Percentiles rank a stretch among this genome's conserved stretches.
Evolutionary conservation across 1,140 invertebrate species (phyloP).

Genomic region (Tetramorium alpestre): DNA sequence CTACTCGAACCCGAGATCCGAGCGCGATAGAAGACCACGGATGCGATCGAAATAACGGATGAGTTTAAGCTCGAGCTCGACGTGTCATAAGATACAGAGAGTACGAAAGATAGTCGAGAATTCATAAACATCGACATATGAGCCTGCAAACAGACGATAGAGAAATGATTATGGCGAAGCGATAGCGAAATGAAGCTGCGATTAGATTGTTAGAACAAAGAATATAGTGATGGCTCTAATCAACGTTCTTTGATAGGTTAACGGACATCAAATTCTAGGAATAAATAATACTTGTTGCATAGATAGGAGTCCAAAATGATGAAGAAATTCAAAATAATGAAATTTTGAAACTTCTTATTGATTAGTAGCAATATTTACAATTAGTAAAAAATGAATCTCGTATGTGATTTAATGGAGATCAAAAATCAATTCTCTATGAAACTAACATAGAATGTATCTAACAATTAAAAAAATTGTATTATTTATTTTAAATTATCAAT

Average conservation of each 20-base stretch:
- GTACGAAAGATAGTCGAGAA: not conserved
- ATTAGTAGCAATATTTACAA: not conserved
- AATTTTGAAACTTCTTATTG: not conserved
- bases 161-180: not conserved
- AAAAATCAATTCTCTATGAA: not conserved
- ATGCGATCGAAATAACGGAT: slow-evolving; percentile 33
- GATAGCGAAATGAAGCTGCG: not conserved
- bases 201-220: slow-evolving; percentile 44
- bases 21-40: slow-evolving; percentile 21
- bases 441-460: not conserved
- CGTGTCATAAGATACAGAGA: slow-evolving; percentile 8
- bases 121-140: slow-evolving; percentile 34
- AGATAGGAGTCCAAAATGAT: not conserved
- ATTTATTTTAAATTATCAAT: not conserved
- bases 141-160: slow-evolving; percentile 30
- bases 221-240: slow-evolving; percentile 35
- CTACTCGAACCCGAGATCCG: slow-evolving; percentile 46
- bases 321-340: not conserved
- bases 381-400: not conserved
- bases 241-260: not conserved
- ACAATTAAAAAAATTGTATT: not conserved
- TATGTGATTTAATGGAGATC: not conserved
- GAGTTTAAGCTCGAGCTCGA: not conserved
- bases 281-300: not conserved
- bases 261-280: not conserved